A percentile compares a stretch with the other conserved stretches of the same genome.
Evolutionary conservation across 2,888 invertebrate genomes (phyloP).

Genomic region (Lagria hirta): DNA sequence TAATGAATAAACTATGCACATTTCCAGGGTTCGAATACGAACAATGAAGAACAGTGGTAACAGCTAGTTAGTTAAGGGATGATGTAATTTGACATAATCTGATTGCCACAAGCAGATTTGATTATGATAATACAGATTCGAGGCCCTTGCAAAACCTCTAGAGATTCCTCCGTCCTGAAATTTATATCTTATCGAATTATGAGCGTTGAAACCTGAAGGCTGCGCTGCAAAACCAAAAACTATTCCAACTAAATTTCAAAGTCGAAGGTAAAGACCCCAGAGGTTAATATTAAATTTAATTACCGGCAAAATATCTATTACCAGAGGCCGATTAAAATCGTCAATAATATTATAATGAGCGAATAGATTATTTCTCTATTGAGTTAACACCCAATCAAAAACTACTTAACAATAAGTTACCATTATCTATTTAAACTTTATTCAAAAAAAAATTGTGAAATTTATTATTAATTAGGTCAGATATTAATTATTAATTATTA

Average conservation of each 20-base stretch:
- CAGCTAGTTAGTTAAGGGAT: conserved; percentile 50
- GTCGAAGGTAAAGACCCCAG: too few species aligned
- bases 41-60: conserved; percentile 41
- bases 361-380: too few species aligned
- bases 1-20: conserved; percentile 21
- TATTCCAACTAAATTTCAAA: conserved; percentile 11
- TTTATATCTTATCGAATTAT: conserved; percentile 35
- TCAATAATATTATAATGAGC: too few species aligned
- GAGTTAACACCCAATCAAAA: too few species aligned
- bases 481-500: too few species aligned
- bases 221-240: conserved; percentile 17
- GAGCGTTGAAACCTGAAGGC: conserved; percentile 13
- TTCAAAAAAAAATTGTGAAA: too few species aligned
- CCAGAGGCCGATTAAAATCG: too few species aligned
- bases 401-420: too few species aligned
- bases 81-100: conserved; percentile 51
- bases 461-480: too few species aligned
- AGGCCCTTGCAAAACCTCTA: conserved; percentile 22
- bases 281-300: too few species aligned
- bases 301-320: too few species aligned
- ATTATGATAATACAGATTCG: conserved; percentile 51
- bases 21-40: conserved; percentile 15
- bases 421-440: too few species aligned
- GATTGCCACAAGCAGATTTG: conserved; percentile 50
- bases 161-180: conserved; percentile 30